Evolutionary conservation across 2,888 invertebrate genomes (phyloP).

Genomic region (Agrochola macilenta): DNA sequence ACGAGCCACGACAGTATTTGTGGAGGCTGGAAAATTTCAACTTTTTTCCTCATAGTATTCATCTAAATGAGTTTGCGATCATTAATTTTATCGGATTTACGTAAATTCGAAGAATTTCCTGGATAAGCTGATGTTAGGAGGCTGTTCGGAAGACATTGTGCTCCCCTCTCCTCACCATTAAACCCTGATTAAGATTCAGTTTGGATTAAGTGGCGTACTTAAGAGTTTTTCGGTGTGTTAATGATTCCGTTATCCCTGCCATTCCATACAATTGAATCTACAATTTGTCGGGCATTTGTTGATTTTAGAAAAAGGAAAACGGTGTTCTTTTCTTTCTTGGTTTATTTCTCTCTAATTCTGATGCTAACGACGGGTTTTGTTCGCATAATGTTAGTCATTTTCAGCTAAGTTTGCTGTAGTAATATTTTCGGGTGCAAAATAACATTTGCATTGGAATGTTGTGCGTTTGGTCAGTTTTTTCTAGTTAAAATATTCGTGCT

Average conservation of each 20-base stretch:
- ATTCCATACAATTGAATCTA: conserved; percentile 69
- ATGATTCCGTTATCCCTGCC: conserved; percentile 77
- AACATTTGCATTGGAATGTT: conserved; percentile 71
- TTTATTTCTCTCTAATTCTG: conserved; percentile 33
- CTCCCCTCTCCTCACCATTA: conserved; percentile 72
- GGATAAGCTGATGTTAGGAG: conserved; percentile 55
- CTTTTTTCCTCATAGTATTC: conserved; percentile 44
- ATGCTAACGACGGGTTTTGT: conserved; percentile 29
- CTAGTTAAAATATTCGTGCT: conserved; percentile 83
- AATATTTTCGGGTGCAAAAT: conserved; percentile 61
- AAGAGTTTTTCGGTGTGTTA: conserved; percentile 77
- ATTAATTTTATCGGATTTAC: conserved; percentile 69
- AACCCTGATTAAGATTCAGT: conserved; percentile 81
- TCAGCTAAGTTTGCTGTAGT: conserved; percentile 12
- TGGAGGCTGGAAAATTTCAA: conserved; percentile 14
- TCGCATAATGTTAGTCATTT: conserved; percentile 32
- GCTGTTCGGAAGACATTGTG: conserved; percentile 64
- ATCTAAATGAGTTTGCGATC: conserved; percentile 55
- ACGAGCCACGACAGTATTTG: conserved; percentile 23
- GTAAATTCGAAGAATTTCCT: conserved; percentile 66
- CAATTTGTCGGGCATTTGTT: conserved; percentile 64
- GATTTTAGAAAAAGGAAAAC: conserved; percentile 56
- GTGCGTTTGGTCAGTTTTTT: conserved; percentile 73
- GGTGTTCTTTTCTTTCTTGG: conserved; percentile 34
- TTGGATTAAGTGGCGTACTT: conserved; percentile 79